These are phyloP conservation scores for Drosophila meridiana DNA, from an alignment of 2,888 invertebrate species.

Conservation along the genomic window DNA sequence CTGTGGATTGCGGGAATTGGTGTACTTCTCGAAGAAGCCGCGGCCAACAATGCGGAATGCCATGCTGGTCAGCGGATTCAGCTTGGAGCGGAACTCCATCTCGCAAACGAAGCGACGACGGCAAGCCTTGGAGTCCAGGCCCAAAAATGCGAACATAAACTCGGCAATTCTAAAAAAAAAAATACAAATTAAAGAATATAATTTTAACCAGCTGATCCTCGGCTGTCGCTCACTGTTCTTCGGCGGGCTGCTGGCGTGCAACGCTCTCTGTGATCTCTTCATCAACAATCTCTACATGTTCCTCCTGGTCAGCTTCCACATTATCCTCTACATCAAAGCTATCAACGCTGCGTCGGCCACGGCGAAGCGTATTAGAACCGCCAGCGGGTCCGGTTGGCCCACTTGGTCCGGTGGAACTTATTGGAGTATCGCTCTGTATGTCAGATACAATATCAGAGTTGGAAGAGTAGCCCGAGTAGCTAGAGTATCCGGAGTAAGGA, in stretches of 20 bases:
- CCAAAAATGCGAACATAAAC: slow-evolving; percentile 84
- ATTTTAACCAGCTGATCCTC: not conserved
- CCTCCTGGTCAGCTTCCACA: slow-evolving; percentile 28
- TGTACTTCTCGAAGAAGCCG: slow-evolving; percentile 82
- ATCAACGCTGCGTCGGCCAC: slow-evolving; percentile 60
- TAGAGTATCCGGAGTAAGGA: slow-evolving; percentile 82
- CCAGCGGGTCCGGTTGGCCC: slow-evolving; percentile 39
- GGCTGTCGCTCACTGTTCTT: slow-evolving; percentile 73
- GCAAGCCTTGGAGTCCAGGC: slow-evolving; percentile 84
- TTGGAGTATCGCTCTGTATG: slow-evolving; percentile 43
- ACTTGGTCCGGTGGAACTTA: slow-evolving; percentile 17
- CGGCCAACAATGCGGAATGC: slow-evolving; percentile 84
- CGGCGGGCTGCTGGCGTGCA: slow-evolving; percentile 70
- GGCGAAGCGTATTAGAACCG: slow-evolving; percentile 52
- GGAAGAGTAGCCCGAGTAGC: slow-evolving; percentile 75
- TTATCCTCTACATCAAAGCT: slow-evolving; percentile 3
- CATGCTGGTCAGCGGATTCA: slow-evolving; percentile 83
- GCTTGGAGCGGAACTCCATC: slow-evolving; percentile 85
- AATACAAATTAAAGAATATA: not conserved
- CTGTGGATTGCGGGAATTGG: slow-evolving; percentile 72
- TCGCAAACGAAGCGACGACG: slow-evolving; percentile 86
- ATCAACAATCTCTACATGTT: slow-evolving; percentile 63
- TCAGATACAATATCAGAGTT: slow-evolving; percentile 72
- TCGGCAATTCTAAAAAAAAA: slow-evolving; percentile 80
- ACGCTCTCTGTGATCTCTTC: slow-evolving; percentile 67